Evolutionary conservation across 2,888 invertebrate genomes (phyloP), one percentile per base, ranked within the genome.

Genomic region (Deilephila porcellus): DNA sequence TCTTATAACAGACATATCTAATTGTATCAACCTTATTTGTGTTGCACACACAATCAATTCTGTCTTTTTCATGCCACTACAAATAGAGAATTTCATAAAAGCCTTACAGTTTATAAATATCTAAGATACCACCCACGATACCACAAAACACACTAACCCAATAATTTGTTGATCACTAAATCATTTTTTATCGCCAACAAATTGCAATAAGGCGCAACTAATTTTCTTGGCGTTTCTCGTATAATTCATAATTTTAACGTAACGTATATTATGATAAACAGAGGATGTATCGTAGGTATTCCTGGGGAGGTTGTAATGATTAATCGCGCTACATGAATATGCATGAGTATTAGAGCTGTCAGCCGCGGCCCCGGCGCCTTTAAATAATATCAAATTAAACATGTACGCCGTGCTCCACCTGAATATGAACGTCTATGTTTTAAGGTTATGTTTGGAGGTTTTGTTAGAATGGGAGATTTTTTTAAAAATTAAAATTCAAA

Each of bases 251-350:
- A 86, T 86, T 85, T 86, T 80, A 82, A 78, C 82, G 79, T 81
- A 74, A 73, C 71, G 74, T 76, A 76, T 81, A 82, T 81, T 81
- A 79, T 83, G 82, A 83, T 84, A 85, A 85, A 86, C 83, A 82
- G 79, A 77, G 74, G 73, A 78, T 70, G 78, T 82, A 76, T 83
- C 70, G 84, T 84, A 84, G 83, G 85, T 87, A 81, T 85, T 84
- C 81, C 80, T 37, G 71, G 79, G 79, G 77, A 80, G 82, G 77
- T 76, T 76, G 82, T 83, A 86, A 89, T 93, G 93, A 93, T 93
- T 94, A 94, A 94, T 94, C 92, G 89, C 90, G 84, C 82, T 74
- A 84, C 88, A 93, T 94, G 94, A 94, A 94, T 94, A 94, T 94
- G 92, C 90, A 94, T 93, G 90, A 89, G 90, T 78, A 86, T 88